Evolutionary conservation across 92 coral and sea anemone genomes (phyloP), one percentile per base, ranked within the genome.

Genomic region (Porites cylindrica): DNA sequence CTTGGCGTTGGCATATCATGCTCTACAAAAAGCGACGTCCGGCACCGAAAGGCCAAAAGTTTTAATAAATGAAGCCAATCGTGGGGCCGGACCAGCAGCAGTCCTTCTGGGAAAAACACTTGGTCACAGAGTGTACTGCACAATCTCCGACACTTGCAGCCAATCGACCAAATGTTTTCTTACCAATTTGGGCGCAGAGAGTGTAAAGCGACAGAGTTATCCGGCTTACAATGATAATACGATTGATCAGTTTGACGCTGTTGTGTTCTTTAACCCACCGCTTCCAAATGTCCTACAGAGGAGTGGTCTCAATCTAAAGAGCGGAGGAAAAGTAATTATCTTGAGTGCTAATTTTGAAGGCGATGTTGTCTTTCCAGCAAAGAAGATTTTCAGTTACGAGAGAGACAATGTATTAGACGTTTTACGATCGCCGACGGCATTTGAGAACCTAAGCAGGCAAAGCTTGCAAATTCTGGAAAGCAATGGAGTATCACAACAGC

Each of bases 21-120:
- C 92, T 10, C 76, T 93, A 62, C 82, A 82, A 38, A 84, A 81
- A 59, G 78, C 70, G 18, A 43, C 70, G 1, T 26, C 72, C 8
- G 87, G 19, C 16, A 43, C 19, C 2, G 26, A 17, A 16, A 60
- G 18, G 10, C 71, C 53, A 23, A 56, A 54, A 1, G 13, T 86
- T 1, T 69, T 93, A 38, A 79, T 93, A 47, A 91, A 90, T 69
- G 90, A 90, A 51, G 96, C 86, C 2, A 66, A 93, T 78, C 84
- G 72, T 64, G 90, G 70, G 21, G 85, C 93, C 51, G 96, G 91
- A 8, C 66, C 87, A 10, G 92, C 93, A 51, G 96, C 91, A 24
- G 79, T 83, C 32, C 21, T 59, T 17, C 83, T 90, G 20, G 96
- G 91, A n/a, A 82, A 23, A 51, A 77, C 91, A 32, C 10, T 82